Percentiles rank a stretch among this genome's conserved stretches.
Evolutionary conservation across 2,888 invertebrate species (phyloP).

Genomic region (Cordylochernes scorpioides): DNA sequence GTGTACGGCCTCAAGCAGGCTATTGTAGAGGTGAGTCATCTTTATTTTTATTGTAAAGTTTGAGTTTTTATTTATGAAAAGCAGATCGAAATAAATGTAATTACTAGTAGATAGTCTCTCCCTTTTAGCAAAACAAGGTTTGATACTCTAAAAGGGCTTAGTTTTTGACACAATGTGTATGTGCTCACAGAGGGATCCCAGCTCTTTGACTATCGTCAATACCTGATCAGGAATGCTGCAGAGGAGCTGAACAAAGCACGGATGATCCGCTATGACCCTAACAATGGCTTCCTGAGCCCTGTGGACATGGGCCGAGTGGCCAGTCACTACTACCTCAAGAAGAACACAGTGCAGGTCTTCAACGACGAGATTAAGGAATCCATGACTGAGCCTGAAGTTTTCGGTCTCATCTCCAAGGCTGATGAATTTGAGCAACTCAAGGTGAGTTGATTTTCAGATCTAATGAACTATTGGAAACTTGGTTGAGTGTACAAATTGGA

Average conservation of each 20-base stretch:
- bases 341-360: conserved; percentile 60
- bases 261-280: conserved; percentile 72
- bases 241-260: conserved; percentile 60
- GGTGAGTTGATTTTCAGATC: too few relatives aligned
- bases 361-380: conserved; percentile 35
- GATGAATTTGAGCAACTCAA: conserved; percentile 88
- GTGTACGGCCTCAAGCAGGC: conserved; percentile 39
- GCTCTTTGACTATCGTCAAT: conserved; percentile 44
- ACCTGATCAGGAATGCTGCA: conserved; percentile 51
- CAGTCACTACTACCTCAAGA: conserved; percentile 88
- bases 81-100: too few relatives aligned
- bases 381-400: conserved; percentile 58
- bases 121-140: too few relatives aligned
- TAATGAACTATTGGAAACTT: too few relatives aligned
- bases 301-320: conserved; percentile 77
- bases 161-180: too few relatives aligned
- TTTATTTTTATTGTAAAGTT: too few relatives aligned
- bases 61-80: too few relatives aligned
- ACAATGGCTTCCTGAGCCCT: conserved; percentile 42
- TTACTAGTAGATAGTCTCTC: too few relatives aligned
- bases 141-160: too few relatives aligned
- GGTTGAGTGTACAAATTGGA: too few relatives aligned
- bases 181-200: conserved; percentile 41
- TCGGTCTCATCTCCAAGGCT: conserved; percentile 69
- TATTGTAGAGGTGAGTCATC: conserved; percentile 26